Base-by-base conservation (phyloP, 2,888 invertebrate species). In the Agriopis leucophaearia region DNA sequence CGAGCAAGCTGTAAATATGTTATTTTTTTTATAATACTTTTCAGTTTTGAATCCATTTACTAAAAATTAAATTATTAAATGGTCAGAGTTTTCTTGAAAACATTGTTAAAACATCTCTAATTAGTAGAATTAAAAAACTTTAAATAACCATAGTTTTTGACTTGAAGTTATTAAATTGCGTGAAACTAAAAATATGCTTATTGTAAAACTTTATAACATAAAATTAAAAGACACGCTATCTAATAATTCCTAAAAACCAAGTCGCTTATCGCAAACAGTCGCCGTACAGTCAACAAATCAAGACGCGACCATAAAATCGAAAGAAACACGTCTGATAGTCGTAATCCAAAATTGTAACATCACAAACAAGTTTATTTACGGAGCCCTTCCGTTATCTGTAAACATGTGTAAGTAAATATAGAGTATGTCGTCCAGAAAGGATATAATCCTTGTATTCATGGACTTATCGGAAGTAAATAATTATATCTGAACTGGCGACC, bases 361-460 rank as follows among this genome's bases (percentile, higher is more conserved):
- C 58, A 65, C 74, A 72, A 81, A 74, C 60, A 61, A 64, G 13
- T 60, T 64, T 81, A 69, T 82, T 79, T 75, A 78, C 76, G 48
- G 55, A 74, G 68, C 73, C 73, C 71, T 59, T 54, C 61, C 56
- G 65, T 67, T 79, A 81, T 77, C 80, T 36, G 38, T 16, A 60
- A 68, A 91, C 90, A 91, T 87, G 90, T 91, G 90, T 91, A 83
- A 82, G 85, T 79, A 88, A 89, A 89, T 78, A 89, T 70, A 64
- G 75, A 71, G 74, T 67, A 77, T 69, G 73, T 73, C 75, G 75
- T 69, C 74, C 79, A 84, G 79, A 88, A 85, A 81, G 82, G 84
- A 85, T 82, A 88, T 90, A 91, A 90, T 91, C 90, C 90, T 74
- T 78, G 81, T 85, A 87, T 88, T 88, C 83, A 89, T 79, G 75